Evolutionary conservation across 2,888 invertebrate species (phyloP).

Genomic region (Netelia fuscicornis): DNA sequence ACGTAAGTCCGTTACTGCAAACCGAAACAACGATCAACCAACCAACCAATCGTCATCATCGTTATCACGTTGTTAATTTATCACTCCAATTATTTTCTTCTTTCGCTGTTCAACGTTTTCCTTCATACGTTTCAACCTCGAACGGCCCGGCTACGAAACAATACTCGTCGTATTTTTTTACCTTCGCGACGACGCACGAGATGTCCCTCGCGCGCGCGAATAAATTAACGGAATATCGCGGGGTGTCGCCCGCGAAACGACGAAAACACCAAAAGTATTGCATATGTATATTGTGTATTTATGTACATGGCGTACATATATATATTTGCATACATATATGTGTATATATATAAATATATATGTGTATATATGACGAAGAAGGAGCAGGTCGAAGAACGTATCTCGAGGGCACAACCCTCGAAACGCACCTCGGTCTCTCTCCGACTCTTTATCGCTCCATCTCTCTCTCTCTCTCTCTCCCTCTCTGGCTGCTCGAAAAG

Average conservation of each 20-base stretch:
- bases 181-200: slow-evolving; percentile 35
- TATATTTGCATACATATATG: not conserved
- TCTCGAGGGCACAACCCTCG: slow-evolving; percentile 49
- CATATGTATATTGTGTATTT: not conserved
- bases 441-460: slow-evolving; percentile 37
- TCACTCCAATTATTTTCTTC: not conserved
- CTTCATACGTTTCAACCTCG: not conserved
- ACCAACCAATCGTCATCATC: slow-evolving; percentile 51
- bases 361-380: slow-evolving; percentile 16
- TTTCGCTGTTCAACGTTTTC: not conserved
- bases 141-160: slow-evolving; percentile 54
- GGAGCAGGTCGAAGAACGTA: slow-evolving; percentile 51
- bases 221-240: slow-evolving; percentile 55
- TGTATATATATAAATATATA: slow-evolving; percentile 17
- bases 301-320: not conserved
- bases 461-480: slow-evolving; percentile 23
- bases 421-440: slow-evolving; percentile 48
- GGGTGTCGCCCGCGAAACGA: slow-evolving; percentile 49
- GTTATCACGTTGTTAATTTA: slow-evolving; percentile 4
- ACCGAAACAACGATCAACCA: slow-evolving; percentile 37
- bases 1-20: slow-evolving; percentile 81
- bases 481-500: slow-evolving; percentile 24
- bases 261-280: slow-evolving; percentile 28
- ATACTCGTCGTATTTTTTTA: slow-evolving; percentile 13
- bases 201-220: slow-evolving; percentile 38